Conservation (phyloP, 1,140 invertebrate genomes). For the Maconellicoccus hirsutus region DNA sequence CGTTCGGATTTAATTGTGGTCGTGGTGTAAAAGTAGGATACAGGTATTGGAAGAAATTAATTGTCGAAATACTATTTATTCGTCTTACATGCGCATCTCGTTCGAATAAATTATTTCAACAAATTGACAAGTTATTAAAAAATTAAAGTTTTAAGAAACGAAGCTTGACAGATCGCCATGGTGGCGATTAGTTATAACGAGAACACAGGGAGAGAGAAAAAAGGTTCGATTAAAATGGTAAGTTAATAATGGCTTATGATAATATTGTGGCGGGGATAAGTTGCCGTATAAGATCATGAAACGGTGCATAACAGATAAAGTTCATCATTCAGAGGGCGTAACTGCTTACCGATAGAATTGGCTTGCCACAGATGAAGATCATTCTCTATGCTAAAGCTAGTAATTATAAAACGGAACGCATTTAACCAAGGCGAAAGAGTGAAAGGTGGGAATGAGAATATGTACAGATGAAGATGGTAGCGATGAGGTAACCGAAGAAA, state of each 20-base stretch:
- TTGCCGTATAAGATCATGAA: conserved; percentile 1
- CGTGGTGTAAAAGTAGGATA: no score
- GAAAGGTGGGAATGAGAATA: conserved; percentile 14
- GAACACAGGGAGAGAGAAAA: not conserved
- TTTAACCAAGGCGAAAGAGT: not conserved
- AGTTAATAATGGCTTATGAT: conserved; percentile 21
- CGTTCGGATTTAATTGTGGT: no score
- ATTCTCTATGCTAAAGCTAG: not conserved
- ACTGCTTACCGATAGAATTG: conserved; percentile 18
- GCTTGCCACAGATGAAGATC: conserved; percentile 16
- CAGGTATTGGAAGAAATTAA: conserved; percentile 4
- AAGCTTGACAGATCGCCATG: not conserved
- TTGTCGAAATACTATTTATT: not conserved
- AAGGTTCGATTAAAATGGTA: conserved; percentile 13
- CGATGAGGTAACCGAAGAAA: conserved; percentile 12
- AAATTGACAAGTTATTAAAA: conserved; percentile 12
- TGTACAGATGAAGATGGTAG: conserved; percentile 19
- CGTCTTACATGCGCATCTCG: not conserved
- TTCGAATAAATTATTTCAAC: not conserved
- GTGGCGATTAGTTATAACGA: not conserved
- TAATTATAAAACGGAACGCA: conserved; percentile 12
- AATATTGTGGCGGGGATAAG: conserved; percentile 10
- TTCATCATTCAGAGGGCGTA: conserved; percentile 18
- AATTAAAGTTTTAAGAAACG: not conserved
- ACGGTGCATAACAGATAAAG: conserved; percentile 10